Evolutionary conservation across 1,140 invertebrate genomes (phyloP).

Genomic region (Araneus ventricosus): DNA sequence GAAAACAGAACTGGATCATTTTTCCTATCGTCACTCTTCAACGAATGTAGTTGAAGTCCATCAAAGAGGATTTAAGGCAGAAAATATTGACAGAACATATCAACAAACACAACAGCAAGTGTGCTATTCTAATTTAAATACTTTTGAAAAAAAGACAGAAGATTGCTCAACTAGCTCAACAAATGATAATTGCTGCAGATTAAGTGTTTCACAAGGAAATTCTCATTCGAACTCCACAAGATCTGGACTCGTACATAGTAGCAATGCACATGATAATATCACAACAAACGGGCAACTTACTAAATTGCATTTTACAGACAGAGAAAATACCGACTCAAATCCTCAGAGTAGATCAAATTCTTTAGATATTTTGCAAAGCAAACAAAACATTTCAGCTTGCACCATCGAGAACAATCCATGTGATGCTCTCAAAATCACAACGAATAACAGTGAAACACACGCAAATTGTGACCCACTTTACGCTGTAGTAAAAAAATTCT

Average conservation of each 20-base stretch:
- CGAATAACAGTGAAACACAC: not conserved
- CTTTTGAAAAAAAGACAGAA: not conserved
- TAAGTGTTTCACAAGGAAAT: not conserved
- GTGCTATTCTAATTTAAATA: not conserved
- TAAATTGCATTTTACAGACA: not conserved
- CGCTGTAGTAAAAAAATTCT: slow-evolving; percentile 1
- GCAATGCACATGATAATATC: not conserved
- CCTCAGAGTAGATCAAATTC: not conserved
- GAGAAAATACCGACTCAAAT: not conserved
- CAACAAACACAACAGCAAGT: not conserved
- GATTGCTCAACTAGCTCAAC: not conserved
- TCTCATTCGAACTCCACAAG: not conserved
- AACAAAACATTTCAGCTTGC: not conserved
- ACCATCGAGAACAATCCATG: not conserved
- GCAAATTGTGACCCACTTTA: not conserved
- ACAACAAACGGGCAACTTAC: not conserved
- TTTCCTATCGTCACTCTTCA: not conserved
- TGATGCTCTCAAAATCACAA: not conserved
- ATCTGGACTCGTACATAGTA: not conserved
- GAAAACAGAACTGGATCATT: not conserved
- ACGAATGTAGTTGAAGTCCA: not conserved
- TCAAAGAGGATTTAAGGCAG: not conserved
- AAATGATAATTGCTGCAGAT: not conserved
- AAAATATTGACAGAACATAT: not conserved
- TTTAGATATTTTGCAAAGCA: not conserved